Conservation (phyloP, 2,888 invertebrate genomes). For the Drosophila mulleri region DNA sequence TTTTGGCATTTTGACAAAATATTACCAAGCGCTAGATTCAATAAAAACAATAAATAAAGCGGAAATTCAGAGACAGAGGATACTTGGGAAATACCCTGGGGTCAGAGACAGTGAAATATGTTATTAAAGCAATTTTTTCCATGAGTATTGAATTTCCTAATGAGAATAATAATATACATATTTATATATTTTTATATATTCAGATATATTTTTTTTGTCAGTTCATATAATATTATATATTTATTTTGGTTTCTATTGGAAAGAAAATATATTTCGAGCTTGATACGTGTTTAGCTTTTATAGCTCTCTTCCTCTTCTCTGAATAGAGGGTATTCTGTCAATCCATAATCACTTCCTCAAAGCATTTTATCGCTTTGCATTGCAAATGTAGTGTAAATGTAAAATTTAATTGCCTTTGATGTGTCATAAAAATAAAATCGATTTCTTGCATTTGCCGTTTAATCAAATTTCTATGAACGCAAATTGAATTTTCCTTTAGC, state of each 20-base stretch:
- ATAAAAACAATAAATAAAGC: constrained; percentile 4
- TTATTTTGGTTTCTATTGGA: too few relatives aligned
- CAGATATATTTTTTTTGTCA: too few relatives aligned
- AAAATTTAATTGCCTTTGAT: constrained; percentile 52
- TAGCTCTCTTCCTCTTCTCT: neutral
- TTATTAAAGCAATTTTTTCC: too few relatives aligned
- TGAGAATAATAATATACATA: neutral
- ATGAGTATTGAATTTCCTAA: too few relatives aligned
- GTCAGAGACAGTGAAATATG: neutral
- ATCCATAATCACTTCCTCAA: neutral
- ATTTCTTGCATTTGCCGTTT: constrained; percentile 16
- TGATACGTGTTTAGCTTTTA: neutral
- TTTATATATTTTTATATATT: too few relatives aligned
- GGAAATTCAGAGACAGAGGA: neutral
- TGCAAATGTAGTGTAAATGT: constrained; percentile 25
- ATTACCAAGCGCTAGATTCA: constrained; percentile 9
- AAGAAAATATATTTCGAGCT: neutral
- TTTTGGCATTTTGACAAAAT: constrained; percentile 62
- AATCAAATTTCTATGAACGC: constrained; percentile 18
- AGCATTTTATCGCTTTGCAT: constrained; percentile 4
- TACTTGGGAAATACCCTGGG: neutral
- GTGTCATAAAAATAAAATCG: constrained; percentile 30
- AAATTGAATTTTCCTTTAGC: constrained; percentile 1
- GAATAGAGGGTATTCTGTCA: neutral
- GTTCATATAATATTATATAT: too few relatives aligned